phyloP scores from a whole-genome alignment of 2,797 vertebrate species.

The Thripadectes ignobilis region DNA sequence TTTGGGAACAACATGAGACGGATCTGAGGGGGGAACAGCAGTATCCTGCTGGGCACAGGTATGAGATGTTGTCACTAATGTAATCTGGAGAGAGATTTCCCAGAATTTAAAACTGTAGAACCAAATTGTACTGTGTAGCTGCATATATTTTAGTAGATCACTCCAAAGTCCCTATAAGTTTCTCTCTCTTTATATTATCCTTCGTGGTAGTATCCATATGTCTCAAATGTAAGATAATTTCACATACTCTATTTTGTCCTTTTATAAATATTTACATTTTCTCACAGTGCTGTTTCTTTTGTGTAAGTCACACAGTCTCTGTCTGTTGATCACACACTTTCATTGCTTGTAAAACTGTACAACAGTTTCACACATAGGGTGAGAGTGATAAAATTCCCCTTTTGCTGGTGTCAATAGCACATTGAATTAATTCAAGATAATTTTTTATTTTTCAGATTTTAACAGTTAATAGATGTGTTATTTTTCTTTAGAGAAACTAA shows the following conservation, averaged over 20 bases:
- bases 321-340: neutral
- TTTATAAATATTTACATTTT: conserved; percentile 25
- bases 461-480: neutral
- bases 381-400: neutral
- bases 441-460: neutral
- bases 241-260: neutral
- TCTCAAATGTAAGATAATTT: neutral
- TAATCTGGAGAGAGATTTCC: neutral
- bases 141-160: neutral
- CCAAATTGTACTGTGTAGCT: neutral
- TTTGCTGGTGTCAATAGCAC: neutral
- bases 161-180: neutral
- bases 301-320: neutral
- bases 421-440: neutral
- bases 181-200: neutral
- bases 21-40: neutral
- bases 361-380: neutral
- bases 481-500: neutral
- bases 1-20: neutral
- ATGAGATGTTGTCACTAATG: neutral
- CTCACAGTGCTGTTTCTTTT: neutral
- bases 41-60: neutral
- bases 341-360: neutral
- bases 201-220: neutral
- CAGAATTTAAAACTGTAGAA: neutral